Percentiles rank a stretch among this genome's conserved stretches.
Conservation (phyloP, 2,888 invertebrate species). For the Drosophila pseudotalamancana region DNA sequence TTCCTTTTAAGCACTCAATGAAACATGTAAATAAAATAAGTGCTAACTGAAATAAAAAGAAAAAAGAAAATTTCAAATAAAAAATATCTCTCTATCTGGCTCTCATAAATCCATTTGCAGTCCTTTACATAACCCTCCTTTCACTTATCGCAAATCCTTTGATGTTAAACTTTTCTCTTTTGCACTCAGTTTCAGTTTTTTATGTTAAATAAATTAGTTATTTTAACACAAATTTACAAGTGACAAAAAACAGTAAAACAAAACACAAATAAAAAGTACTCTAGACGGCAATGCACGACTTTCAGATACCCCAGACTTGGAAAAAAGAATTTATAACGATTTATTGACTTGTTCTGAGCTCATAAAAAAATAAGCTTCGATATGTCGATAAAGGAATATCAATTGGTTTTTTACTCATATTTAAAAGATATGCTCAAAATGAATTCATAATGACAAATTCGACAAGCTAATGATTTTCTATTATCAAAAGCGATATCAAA, state of each 20-base stretch:
- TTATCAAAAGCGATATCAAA: too few relatives aligned
- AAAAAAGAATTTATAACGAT: too few relatives aligned
- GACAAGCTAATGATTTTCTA: too few relatives aligned
- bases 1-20: not conserved
- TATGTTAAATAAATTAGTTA: conserved; percentile 51
- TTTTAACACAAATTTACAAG: conserved; percentile 16
- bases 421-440: too few relatives aligned
- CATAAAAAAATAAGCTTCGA: too few relatives aligned
- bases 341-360: too few relatives aligned
- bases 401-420: too few relatives aligned
- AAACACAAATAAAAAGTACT: not conserved
- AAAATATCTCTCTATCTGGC: too few relatives aligned
- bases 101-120: not conserved
- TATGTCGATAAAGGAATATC: too few relatives aligned
- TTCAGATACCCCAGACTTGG: not conserved
- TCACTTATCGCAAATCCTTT: not conserved
- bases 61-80: too few relatives aligned
- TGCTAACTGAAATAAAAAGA: not conserved
- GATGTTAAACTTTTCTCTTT: not conserved
- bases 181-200: not conserved
- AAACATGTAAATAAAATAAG: not conserved
- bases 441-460: too few relatives aligned
- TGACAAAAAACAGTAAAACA: not conserved
- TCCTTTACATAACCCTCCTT: conserved; percentile 2
- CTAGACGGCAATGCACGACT: not conserved